phyloP scores from a whole-genome alignment of 2,888 invertebrate species.

The Ichneumoninae sp. region DNA sequence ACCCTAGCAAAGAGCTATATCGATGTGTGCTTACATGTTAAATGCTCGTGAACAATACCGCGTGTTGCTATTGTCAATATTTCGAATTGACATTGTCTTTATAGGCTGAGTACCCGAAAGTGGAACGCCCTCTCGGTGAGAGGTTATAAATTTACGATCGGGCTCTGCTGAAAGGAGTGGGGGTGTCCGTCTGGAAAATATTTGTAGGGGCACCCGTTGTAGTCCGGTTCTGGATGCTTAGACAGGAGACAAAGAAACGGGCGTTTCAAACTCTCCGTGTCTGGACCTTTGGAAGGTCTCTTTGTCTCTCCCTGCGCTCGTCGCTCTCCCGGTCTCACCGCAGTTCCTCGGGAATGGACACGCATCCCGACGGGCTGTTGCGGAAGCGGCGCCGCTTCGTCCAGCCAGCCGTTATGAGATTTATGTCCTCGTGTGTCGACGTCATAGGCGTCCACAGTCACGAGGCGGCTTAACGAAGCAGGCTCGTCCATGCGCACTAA shows the following conservation, averaged over 20 bases:
- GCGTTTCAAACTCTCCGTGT: not conserved
- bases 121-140: not conserved
- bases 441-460: slow-evolving; percentile 16
- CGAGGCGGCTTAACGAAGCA: slow-evolving; percentile 18
- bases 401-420: slow-evolving; percentile 35
- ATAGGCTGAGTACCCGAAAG: not conserved
- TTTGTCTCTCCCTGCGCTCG: not conserved
- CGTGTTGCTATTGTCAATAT: not conserved
- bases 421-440: slow-evolving; percentile 36
- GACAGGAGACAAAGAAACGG: slow-evolving; percentile 8
- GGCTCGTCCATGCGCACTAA: not conserved
- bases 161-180: not conserved
- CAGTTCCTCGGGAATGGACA: not conserved
- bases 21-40: not conserved
- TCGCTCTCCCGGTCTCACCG: not conserved
- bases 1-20: not conserved
- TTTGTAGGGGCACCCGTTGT: not conserved
- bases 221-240: not conserved
- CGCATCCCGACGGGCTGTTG: slow-evolving; percentile 15
- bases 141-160: not conserved
- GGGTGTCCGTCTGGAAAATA: slow-evolving; percentile 30
- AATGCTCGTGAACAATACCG: not conserved
- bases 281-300: slow-evolving; percentile 14
- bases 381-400: slow-evolving; percentile 1
- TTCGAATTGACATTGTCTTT: not conserved